Evolutionary conservation across 2,113 vertebrate genomes (phyloP).

Genomic region (Melanerpes formicivorus): DNA sequence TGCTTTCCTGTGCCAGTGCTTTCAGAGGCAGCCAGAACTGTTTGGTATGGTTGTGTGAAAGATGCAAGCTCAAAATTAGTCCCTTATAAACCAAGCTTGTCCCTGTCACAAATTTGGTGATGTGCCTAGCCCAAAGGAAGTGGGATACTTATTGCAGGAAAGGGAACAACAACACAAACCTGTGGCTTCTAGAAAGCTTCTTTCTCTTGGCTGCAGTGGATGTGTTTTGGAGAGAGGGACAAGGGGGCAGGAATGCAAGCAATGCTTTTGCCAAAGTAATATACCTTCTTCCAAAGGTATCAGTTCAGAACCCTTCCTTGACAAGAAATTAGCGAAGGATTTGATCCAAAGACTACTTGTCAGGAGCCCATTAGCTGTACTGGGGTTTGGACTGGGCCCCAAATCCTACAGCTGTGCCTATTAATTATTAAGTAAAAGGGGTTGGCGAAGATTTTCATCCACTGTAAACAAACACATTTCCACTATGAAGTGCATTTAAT

Average conservation of each 20-base stretch:
- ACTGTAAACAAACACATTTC: slow-evolving; percentile 57
- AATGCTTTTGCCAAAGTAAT: not conserved
- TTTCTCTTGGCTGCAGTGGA: not conserved
- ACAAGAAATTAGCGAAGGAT: not conserved
- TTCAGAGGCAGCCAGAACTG: not conserved
- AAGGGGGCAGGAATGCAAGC: not conserved
- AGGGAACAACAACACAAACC: not conserved
- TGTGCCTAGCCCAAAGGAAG: not conserved
- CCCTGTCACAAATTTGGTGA: not conserved
- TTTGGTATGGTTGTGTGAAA: not conserved
- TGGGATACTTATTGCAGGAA: not conserved
- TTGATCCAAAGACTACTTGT: not conserved
- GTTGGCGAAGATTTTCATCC: slow-evolving; percentile 25
- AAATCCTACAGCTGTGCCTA: not conserved
- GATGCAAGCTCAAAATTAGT: not conserved
- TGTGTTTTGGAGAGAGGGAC: not conserved
- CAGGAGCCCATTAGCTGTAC: not conserved
- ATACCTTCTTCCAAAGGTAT: not conserved
- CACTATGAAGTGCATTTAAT: slow-evolving; percentile 48
- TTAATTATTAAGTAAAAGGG: slow-evolving; percentile 52
- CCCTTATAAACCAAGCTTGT: not conserved
- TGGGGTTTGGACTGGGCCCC: not conserved
- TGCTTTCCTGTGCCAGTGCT: not conserved
- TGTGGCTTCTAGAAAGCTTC: not conserved
- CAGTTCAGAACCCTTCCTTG: not conserved